Evolutionary conservation across 2,888 invertebrate genomes (phyloP).

Genomic region (Euplexia lucipara): DNA sequence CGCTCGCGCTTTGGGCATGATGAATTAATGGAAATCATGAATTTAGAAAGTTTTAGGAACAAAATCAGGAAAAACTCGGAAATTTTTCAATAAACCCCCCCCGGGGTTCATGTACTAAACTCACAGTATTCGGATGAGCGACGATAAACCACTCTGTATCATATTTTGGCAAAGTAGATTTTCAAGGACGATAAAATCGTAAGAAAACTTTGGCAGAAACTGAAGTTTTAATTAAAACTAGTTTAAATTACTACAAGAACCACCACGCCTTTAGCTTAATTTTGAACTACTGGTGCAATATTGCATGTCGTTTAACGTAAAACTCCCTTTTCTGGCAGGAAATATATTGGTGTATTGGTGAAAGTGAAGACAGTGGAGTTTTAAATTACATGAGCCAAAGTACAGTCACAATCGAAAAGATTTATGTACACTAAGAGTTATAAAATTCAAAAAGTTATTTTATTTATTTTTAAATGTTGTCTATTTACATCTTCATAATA

Average conservation of each 20-base stretch:
- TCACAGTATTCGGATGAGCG: too few species aligned
- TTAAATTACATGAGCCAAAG: background rate
- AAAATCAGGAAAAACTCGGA: too few species aligned
- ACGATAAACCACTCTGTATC: too few species aligned
- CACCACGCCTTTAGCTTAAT: constrained; percentile 5
- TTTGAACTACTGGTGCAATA: constrained; percentile 19
- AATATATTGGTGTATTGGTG: background rate
- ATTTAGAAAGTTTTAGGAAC: too few species aligned
- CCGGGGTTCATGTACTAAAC: too few species aligned
- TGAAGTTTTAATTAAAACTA: background rate
- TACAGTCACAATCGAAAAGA: constrained; percentile 5
- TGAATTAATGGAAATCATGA: too few species aligned
- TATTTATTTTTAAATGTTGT: too few species aligned
- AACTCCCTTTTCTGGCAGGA: background rate
- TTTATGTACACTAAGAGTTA: background rate
- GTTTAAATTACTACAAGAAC: background rate
- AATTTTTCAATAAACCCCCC: too few species aligned
- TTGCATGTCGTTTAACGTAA: constrained; percentile 1
- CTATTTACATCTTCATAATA: too few species aligned
- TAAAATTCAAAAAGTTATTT: too few species aligned
- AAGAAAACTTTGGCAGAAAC: background rate
- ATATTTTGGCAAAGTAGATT: too few species aligned
- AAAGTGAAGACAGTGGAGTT: background rate
- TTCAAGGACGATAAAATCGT: background rate
- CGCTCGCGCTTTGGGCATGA: too few species aligned